A percentile compares a stretch with the other conserved stretches of the same genome.
These are phyloP conservation scores for Xiphorhynchus elegans DNA, from an alignment of 2,113 vertebrate species.

Conservation along the genomic window DNA sequence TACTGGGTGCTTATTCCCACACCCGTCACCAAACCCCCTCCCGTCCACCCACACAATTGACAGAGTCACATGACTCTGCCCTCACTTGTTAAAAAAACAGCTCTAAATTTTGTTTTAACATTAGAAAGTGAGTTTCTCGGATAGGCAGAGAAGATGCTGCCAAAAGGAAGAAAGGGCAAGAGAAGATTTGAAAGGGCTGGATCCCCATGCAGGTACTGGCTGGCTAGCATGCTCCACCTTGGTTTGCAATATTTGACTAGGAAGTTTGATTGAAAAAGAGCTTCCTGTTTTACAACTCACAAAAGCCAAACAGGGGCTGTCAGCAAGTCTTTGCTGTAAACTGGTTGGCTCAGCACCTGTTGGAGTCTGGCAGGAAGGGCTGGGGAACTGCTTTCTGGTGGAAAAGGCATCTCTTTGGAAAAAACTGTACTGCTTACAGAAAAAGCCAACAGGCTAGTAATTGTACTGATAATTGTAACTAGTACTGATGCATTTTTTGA, in stretches of 20 bases:
- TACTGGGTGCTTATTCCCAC: not conserved
- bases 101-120: not conserved
- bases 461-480: not conserved
- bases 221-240: not conserved
- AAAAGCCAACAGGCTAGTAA: not conserved
- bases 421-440: not conserved
- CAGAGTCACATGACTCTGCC: not conserved
- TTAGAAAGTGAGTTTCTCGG: not conserved
- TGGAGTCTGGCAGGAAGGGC: not conserved
- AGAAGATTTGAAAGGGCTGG: not conserved
- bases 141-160: not conserved
- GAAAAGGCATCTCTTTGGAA: not conserved
- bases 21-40: not conserved
- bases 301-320: not conserved
- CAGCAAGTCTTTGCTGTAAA: not conserved
- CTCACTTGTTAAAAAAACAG: not conserved
- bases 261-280: not conserved
- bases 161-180: not conserved
- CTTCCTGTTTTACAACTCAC: conserved; percentile 5
- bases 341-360: not conserved
- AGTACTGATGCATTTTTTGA: not conserved
- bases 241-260: not conserved
- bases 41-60: accelerated
- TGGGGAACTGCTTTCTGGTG: not conserved
- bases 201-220: not conserved